phyloP scores from a whole-genome alignment of 2,888 invertebrate species.

The Iphiclides podalirius region DNA sequence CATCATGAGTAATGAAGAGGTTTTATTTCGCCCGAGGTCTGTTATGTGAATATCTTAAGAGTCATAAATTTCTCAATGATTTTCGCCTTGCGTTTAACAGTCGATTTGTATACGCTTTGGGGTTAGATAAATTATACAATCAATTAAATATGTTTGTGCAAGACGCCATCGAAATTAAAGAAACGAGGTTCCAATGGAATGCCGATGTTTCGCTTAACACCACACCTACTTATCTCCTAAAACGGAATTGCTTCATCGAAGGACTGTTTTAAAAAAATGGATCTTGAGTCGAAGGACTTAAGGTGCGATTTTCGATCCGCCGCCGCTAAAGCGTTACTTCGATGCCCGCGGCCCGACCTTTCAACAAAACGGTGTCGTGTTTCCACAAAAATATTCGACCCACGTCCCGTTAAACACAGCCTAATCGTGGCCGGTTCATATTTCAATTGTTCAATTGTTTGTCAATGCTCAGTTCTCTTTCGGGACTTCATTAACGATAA shows the following conservation, averaged over 20 bases:
- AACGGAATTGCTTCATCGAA: background rate
- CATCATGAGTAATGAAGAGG: conserved; percentile 2
- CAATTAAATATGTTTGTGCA: background rate
- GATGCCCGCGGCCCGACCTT: conserved; percentile 6
- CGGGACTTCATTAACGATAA: conserved; percentile 10
- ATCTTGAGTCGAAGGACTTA: background rate
- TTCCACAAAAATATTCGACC: conserved; percentile 20
- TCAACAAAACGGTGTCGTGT: conserved; percentile 10
- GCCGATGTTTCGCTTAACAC: too few species aligned
- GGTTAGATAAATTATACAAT: background rate
- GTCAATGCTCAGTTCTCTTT: conserved; percentile 13
- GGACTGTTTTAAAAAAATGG: too few species aligned
- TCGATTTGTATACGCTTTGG: too few species aligned
- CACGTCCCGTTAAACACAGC: conserved; percentile 17
- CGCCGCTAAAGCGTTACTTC: too few species aligned
- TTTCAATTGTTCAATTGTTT: conserved; percentile 25
- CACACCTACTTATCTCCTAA: too few species aligned
- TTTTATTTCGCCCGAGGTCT: too few species aligned
- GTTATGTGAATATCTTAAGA: too few species aligned
- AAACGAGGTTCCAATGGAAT: background rate
- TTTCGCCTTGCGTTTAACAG: too few species aligned
- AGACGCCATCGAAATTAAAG: background rate
- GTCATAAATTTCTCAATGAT: too few species aligned
- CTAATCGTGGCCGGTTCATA: conserved; percentile 20
- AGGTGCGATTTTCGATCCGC: too few species aligned